Evolutionary conservation across 2,888 invertebrate genomes (phyloP).

Genomic region (Metallyticus violacea): DNA sequence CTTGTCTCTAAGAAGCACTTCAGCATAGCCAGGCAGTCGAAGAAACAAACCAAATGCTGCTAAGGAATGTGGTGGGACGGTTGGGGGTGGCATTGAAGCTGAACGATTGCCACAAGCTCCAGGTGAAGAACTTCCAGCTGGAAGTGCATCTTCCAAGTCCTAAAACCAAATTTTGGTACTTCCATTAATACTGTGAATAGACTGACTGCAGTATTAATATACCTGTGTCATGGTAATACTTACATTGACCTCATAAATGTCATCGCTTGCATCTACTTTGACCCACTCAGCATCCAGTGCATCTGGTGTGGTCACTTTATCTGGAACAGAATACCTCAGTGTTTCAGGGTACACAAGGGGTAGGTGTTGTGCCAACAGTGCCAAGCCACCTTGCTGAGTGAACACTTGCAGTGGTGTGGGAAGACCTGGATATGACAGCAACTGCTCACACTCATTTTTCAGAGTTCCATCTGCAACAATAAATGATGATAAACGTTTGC

Average conservation of each 20-base stretch:
- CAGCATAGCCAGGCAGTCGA: constrained; percentile 86
- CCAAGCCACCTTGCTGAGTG: constrained; percentile 83
- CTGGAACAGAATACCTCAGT: constrained; percentile 28
- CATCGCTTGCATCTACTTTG: constrained; percentile 53
- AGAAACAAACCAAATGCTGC: constrained; percentile 88
- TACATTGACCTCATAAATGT: constrained; percentile 55
- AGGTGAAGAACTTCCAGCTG: constrained; percentile 24
- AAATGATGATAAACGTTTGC: too few relatives aligned
- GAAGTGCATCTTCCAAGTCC: constrained; percentile 50
- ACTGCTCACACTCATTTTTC: constrained; percentile 39
- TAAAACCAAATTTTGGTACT: constrained; percentile 9
- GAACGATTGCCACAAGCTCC: constrained; percentile 36
- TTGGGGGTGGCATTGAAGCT: constrained; percentile 38
- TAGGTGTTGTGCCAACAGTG: constrained; percentile 81
- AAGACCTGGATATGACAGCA: constrained; percentile 40
- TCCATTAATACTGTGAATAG: not conserved
- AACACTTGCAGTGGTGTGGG: constrained; percentile 74
- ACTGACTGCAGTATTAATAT: not conserved
- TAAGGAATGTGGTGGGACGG: constrained; percentile 83
- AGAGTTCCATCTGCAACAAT: constrained; percentile 39
- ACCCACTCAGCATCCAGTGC: constrained; percentile 56
- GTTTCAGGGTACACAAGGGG: constrained; percentile 84
- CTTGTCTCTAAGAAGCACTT: constrained; percentile 79
- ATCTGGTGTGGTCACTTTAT: constrained; percentile 28
- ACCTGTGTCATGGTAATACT: not conserved